phyloP scores from a whole-genome alignment of 2,797 vertebrate genomes.

The Smutsia temminckii region DNA sequence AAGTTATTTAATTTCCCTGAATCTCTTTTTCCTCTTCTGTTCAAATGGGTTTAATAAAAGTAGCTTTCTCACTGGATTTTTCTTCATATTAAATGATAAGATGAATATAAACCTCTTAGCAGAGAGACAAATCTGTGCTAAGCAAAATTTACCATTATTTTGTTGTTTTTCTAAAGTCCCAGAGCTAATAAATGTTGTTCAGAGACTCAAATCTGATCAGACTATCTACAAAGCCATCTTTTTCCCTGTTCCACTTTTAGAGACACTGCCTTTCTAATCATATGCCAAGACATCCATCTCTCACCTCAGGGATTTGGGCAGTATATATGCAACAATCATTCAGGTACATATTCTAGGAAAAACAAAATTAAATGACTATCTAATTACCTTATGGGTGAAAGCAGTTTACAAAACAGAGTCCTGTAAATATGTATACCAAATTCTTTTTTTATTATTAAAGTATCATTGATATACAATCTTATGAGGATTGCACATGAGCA shows the following conservation, averaged over 20 bases:
- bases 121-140: not conserved
- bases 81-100: not conserved
- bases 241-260: not conserved
- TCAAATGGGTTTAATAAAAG: not conserved
- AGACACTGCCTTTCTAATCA: not conserved
- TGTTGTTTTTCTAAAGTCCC: not conserved
- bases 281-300: not conserved
- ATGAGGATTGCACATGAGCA: too few species aligned
- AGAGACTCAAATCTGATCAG: not conserved
- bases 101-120: not conserved
- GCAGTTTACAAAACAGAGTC: not conserved
- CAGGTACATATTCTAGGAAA: not conserved
- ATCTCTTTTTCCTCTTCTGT: not conserved
- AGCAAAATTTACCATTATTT: not conserved
- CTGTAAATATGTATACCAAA: not conserved
- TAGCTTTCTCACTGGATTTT: not conserved
- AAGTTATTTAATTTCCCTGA: not conserved
- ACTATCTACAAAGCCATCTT: not conserved
- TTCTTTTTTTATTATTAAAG: too few species aligned
- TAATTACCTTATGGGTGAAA: not conserved
- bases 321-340: not conserved
- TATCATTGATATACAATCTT: too few species aligned
- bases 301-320: not conserved
- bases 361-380: not conserved
- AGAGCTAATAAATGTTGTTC: not conserved